Evolutionary conservation across 2,797 vertebrate species (phyloP).

Genomic region (Platyrinchus mystaceus): DNA sequence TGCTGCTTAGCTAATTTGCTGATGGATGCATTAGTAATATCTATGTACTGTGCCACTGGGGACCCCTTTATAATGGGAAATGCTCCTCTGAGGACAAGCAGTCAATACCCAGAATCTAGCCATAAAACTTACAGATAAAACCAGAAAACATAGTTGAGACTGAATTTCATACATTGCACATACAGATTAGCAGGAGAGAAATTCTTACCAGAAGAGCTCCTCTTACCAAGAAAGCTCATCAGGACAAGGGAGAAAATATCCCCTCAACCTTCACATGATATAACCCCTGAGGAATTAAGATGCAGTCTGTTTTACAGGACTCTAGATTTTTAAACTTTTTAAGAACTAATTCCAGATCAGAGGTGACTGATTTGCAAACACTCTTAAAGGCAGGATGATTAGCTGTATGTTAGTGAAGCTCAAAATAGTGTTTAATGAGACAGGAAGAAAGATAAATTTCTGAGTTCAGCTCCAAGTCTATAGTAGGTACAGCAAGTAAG

Average conservation of each 20-base stretch:
- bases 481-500: not conserved
- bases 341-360: not conserved
- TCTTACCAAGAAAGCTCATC: not conserved
- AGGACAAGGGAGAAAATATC: not conserved
- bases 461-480: conserved; percentile 12
- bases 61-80: not conserved
- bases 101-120: not conserved
- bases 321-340: not conserved
- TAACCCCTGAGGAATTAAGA: not conserved
- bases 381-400: not conserved
- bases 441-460: conserved; percentile 14
- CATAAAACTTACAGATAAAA: not conserved
- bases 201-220: not conserved
- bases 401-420: not conserved
- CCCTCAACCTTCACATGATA: not conserved
- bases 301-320: not conserved
- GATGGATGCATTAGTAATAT: not conserved
- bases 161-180: not conserved
- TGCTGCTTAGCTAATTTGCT: conserved; percentile 12
- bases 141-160: not conserved
- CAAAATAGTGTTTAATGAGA: conserved; percentile 47
- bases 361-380: conserved; percentile 34
- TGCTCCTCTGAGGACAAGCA: not conserved
- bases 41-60: not conserved
- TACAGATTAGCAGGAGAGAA: not conserved